phyloP scores from a whole-genome alignment of 2,113 vertebrate genomes.

The Onychostoma macrolepis region DNA sequence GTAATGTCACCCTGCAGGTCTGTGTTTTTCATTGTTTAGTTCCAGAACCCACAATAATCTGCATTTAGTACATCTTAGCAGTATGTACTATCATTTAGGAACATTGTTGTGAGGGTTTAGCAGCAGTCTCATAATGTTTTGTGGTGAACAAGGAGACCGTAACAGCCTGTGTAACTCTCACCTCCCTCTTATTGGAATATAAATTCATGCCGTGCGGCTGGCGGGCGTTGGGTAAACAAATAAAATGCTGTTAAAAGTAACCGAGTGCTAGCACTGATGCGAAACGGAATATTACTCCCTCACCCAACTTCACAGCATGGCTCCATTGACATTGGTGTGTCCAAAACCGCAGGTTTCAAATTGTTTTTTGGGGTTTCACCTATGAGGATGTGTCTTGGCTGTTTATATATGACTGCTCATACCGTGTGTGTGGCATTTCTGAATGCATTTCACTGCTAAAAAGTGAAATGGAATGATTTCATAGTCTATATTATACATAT shows the following conservation, averaged over 20 bases:
- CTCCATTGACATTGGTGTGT: neutral
- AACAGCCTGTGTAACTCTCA: constrained; percentile 40
- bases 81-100: neutral
- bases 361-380: constrained; percentile 19
- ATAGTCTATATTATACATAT: neutral
- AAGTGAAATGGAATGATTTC: neutral
- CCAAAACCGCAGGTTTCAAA: constrained; percentile 32
- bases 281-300: constrained; percentile 39
- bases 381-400: neutral
- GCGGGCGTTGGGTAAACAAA: constrained; percentile 45
- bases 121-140: constrained; percentile 7
- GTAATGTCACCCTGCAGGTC: neutral
- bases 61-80: neutral
- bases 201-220: constrained; percentile 42
- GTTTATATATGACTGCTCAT: neutral
- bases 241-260: constrained; percentile 50
- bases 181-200: constrained; percentile 54
- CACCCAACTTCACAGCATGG: neutral
- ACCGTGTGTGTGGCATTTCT: neutral
- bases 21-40: neutral
- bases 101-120: neutral
- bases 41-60: neutral
- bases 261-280: constrained; percentile 40
- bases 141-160: constrained; percentile 25
- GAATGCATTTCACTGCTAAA: neutral